A percentile compares a stretch with the other conserved stretches of the same genome.
phyloP scores from a whole-genome alignment of 2,797 vertebrate genomes.

The Sebastes goodei region DNA sequence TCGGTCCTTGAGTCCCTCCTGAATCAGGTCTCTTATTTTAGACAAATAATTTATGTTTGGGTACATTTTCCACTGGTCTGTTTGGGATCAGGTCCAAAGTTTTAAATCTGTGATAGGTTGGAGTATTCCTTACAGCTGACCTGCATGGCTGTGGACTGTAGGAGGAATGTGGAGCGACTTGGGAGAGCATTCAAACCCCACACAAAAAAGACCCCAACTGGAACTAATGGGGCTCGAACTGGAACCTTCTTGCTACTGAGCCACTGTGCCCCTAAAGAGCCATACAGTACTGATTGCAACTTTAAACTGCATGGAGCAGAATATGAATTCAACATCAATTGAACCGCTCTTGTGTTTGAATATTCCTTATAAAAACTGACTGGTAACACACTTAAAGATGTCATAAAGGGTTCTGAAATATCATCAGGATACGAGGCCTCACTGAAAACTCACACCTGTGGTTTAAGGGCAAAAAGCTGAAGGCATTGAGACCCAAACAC shows the following conservation, averaged over 20 bases:
- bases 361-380: conserved; percentile 10
- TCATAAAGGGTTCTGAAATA: conserved; percentile 29
- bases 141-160: not conserved
- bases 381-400: conserved; percentile 1
- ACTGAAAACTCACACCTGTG: conserved; percentile 3
- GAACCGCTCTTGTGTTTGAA: not conserved
- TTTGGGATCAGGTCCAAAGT: not conserved
- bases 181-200: not conserved
- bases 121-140: not conserved
- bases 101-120: not conserved
- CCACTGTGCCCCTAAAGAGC: not conserved
- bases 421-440: conserved; percentile 15
- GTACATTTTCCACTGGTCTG: not conserved
- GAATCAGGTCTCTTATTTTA: not conserved
- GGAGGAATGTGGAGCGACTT: not conserved
- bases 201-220: not conserved
- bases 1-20: not conserved
- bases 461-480: conserved; percentile 40
- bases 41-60: not conserved
- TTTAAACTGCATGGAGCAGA: conserved; percentile 18
- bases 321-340: not conserved
- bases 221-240: too few species aligned
- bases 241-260: not conserved
- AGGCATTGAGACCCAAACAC: conserved; percentile 34
- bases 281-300: conserved; percentile 22